These are phyloP conservation scores for Malthinus seriepunctatus DNA, from an alignment of 2,888 invertebrate species.

Conservation along the genomic window DNA sequence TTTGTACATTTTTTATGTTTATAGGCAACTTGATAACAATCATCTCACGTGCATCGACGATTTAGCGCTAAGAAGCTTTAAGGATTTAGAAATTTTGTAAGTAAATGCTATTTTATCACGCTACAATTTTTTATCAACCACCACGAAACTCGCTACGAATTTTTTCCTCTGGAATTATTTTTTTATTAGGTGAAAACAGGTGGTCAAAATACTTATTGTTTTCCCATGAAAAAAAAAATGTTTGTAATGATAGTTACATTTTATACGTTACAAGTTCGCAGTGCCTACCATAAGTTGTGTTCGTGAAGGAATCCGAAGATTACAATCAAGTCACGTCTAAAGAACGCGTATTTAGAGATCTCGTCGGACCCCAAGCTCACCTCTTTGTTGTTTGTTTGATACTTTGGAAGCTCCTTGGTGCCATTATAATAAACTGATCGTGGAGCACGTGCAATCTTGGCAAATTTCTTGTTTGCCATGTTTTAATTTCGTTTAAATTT, in stretches of 20 bases:
- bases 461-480: constrained; percentile 10
- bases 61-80: constrained; percentile 81
- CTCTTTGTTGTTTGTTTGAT: constrained; percentile 16
- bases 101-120: constrained; percentile 53
- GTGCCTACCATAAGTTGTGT: constrained; percentile 10
- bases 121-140: neutral
- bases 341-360: constrained; percentile 20
- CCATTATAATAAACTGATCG: constrained; percentile 27
- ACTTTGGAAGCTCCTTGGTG: constrained; percentile 11
- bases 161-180: too few species aligned
- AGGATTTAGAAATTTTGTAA: constrained; percentile 90
- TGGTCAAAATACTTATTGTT: too few species aligned
- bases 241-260: neutral
- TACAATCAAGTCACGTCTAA: constrained; percentile 20
- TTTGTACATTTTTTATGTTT: constrained; percentile 39
- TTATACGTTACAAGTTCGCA: constrained; percentile 8
- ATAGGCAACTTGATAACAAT: constrained; percentile 91
- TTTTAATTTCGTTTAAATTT: too few species aligned
- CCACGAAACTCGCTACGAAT: too few species aligned
- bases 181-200: too few species aligned
- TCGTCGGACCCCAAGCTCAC: constrained; percentile 17
- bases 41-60: constrained; percentile 93
- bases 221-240: too few species aligned
- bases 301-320: constrained; percentile 22
- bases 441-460: constrained; percentile 25